Evolutionary conservation across 2,797 vertebrate species (phyloP), one percentile per base, ranked within the genome.

Genomic region (Poeciliopsis infans): DNA sequence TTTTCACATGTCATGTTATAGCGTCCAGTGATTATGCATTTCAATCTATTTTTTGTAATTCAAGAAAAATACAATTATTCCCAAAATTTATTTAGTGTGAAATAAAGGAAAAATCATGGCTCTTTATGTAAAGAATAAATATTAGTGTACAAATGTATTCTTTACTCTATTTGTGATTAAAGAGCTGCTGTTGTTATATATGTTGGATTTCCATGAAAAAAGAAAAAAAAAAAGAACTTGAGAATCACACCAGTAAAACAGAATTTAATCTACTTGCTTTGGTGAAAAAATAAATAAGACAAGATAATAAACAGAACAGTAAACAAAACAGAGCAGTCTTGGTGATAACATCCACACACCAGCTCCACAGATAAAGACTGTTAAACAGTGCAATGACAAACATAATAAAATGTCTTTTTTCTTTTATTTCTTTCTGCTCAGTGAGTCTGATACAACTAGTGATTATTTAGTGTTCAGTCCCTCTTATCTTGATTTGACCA

Each of bases 401-500:
- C 64, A 74, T 70, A 79, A 89, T 90, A 85, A 91, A 90, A 85
- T 45, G 82, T 28, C 53, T 33, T 1, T 16, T 61, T 74, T 75
- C 20, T 46, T 4, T 46, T 25, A 23, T 81, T 84, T 68, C 16
- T 77, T 79, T 57, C 47, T 8, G 57, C 73, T 16, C 57, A 41
- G 53, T 75, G 81, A 85, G 72, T 77, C 66, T 78, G 75, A 84
- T 79, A 74, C 76, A 68, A 77, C 47, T 80, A 71, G 79, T 46
- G 53, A 46, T 88, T 77, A 78, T 70, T 33, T 51, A 1, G 77
- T 11, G 2, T 70, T 86, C 83, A 72, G 25, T 87, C 77, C 79
- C 45, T 78, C 84, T 75, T 90, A 90, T 92, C 89, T 92, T 75
- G 83, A 90, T 87, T 83, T 83, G 74, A 70, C 76, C 85, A 51